Evolutionary conservation across 2,888 invertebrate genomes (phyloP), one percentile per base, ranked within the genome.

Genomic region (Limnephilus marmoratus): DNA sequence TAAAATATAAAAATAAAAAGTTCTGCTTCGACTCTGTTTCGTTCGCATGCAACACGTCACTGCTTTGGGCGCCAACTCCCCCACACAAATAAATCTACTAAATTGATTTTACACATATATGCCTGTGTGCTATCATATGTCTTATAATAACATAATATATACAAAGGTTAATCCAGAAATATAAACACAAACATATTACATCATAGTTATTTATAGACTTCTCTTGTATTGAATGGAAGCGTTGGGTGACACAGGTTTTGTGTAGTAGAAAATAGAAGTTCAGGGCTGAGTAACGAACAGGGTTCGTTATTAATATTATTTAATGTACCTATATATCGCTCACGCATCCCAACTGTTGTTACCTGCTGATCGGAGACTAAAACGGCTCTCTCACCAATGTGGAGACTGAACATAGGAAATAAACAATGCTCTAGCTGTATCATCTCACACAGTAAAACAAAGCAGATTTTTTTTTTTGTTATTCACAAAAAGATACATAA

Each of bases 301-400:
- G 68, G 24, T n/a, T 9, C 0, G 18, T 68, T 24, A 68, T 68
- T 68, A 45, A 45, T 12, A 45, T 45, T 45, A 1, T 11, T 41
- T 41, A 11, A 11, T 11, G 9, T 0, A 41, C 11, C 11, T 41
- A 11, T 11, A 41, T 41, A 41, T 1, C 37, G 5, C 37, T 37
- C 37, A 41, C 9, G 9, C 9, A 1, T 41, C 41, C 41, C 9
- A 41, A 41, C 11, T 41, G 9, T 41, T 41, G 0, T 4, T n/a
- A 31, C 31, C 45, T 45, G 45, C 11, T 45, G 1, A 45, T 11
- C 45, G 12, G 45, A 12, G 4, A 45, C 45, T 88, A 92, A 93
- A 93, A 92, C 95, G 95, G 96, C 96, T 95, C 96, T 96, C 97
- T 97, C 97, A 97, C 97, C 97, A 97, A 95, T 95, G 96, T 96